These are phyloP conservation scores for Athene noctua DNA, from an alignment of 2,113 vertebrate genomes.

Conservation along the genomic window DNA sequence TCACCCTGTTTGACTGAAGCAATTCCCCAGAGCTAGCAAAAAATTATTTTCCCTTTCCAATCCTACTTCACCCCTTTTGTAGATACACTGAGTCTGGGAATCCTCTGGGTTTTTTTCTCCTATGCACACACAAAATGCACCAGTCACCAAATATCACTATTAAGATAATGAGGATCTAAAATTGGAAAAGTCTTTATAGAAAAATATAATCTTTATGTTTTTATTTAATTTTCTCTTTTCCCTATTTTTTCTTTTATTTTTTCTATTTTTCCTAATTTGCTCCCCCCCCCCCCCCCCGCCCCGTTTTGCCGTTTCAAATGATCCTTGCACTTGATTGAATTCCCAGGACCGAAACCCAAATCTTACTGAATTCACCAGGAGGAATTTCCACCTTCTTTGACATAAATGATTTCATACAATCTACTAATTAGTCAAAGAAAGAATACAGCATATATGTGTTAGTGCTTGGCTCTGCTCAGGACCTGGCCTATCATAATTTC, in stretches of 20 bases:
- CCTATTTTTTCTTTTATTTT: too few relatives aligned
- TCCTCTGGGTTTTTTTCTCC: background rate
- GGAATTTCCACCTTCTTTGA: background rate
- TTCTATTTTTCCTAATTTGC: background rate
- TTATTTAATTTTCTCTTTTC: background rate
- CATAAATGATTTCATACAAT: background rate
- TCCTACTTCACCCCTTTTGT: background rate
- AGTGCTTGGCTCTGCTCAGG: background rate
- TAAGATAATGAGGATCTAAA: background rate
- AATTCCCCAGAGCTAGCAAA: background rate
- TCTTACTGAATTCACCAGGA: background rate
- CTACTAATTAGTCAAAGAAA: background rate
- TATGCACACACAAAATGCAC: background rate
- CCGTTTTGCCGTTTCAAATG: background rate
- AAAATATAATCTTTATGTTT: background rate
- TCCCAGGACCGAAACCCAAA: background rate
- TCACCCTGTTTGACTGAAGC: background rate
- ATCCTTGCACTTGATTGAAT: background rate
- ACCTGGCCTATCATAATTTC: background rate
- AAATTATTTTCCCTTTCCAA: background rate
- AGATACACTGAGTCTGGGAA: background rate
- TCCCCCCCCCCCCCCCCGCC: rapidly evolving
- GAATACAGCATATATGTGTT: background rate
- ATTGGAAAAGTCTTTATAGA: background rate
- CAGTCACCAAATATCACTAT: background rate